Evolutionary conservation across 2,888 invertebrate species (phyloP).

Genomic region (Onthophagus sagittarius): DNA sequence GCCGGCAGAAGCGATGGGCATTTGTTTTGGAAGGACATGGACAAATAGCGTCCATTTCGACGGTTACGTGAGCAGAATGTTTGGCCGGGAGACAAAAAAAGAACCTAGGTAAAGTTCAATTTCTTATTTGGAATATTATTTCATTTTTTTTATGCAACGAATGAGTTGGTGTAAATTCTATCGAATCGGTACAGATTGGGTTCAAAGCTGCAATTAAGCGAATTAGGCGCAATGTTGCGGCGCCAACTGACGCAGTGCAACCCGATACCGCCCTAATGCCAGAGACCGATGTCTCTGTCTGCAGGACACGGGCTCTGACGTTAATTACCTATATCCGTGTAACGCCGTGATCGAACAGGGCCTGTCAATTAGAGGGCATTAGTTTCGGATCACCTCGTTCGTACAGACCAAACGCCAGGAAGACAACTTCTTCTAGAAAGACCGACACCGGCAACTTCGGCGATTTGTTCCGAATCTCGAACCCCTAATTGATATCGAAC

Average conservation of each 20-base stretch:
- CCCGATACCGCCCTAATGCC: conserved; percentile 42
- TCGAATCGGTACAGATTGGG: neutral
- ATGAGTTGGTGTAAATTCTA: neutral
- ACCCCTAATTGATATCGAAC: conserved; percentile 47
- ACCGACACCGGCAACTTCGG: conserved; percentile 37
- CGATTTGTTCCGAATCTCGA: conserved; percentile 44
- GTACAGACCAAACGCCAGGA: neutral
- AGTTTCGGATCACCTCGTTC: conserved; percentile 34
- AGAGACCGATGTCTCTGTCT: conserved; percentile 32
- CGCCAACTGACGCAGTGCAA: conserved; percentile 44
- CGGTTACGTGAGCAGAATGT: neutral
- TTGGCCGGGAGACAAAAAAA: neutral
- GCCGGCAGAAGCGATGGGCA: conserved; percentile 40
- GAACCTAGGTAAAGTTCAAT: neutral
- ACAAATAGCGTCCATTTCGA: conserved; percentile 49
- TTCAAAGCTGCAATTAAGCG: conserved; percentile 25
- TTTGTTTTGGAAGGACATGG: conserved; percentile 47
- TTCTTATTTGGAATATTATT: too few species aligned
- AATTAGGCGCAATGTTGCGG: conserved; percentile 29
- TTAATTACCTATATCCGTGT: conserved; percentile 52
- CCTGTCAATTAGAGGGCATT: conserved; percentile 51
- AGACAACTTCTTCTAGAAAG: conserved; percentile 25
- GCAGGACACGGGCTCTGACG: conserved; percentile 48
- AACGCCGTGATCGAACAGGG: conserved; percentile 47
- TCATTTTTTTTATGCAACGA: neutral